These are phyloP conservation scores for Pollicipes pollicipes DNA, from an alignment of 1,140 invertebrate genomes.

Conservation along the genomic window DNA sequence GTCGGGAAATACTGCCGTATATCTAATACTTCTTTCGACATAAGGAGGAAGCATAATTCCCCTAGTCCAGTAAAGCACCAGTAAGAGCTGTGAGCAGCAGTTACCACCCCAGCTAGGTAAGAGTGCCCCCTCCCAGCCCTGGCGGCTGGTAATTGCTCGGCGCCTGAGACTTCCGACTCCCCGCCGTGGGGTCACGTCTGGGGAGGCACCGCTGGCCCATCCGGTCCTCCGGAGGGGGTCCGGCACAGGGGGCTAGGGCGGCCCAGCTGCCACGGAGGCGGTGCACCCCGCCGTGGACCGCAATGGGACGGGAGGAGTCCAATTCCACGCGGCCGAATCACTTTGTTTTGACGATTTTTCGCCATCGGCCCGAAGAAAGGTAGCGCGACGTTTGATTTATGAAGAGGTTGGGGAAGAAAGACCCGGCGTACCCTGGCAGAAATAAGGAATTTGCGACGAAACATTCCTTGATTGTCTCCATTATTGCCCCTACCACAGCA, in stretches of 20 bases:
- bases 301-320: background rate
- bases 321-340: background rate
- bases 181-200: too few species aligned
- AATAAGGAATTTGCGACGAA: background rate
- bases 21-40: too few species aligned
- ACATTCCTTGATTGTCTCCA: background rate
- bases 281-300: background rate
- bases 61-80: too few species aligned
- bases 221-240: background rate
- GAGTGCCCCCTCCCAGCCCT: too few species aligned
- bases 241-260: background rate
- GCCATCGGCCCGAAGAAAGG: background rate
- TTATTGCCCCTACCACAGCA: background rate
- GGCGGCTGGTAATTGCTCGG: too few species aligned
- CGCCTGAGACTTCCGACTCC: too few species aligned
- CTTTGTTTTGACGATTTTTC: conserved; percentile 1
- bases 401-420: background rate
- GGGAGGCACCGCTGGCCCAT: too few species aligned
- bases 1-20: too few species aligned
- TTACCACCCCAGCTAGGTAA: too few species aligned
- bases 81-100: too few species aligned
- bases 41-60: too few species aligned
- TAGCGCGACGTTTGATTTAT: background rate
- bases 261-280: background rate
- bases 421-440: background rate